These are phyloP conservation scores for Chymomyza costata DNA, from an alignment of 1,140 invertebrate genomes.

Conservation along the genomic window DNA sequence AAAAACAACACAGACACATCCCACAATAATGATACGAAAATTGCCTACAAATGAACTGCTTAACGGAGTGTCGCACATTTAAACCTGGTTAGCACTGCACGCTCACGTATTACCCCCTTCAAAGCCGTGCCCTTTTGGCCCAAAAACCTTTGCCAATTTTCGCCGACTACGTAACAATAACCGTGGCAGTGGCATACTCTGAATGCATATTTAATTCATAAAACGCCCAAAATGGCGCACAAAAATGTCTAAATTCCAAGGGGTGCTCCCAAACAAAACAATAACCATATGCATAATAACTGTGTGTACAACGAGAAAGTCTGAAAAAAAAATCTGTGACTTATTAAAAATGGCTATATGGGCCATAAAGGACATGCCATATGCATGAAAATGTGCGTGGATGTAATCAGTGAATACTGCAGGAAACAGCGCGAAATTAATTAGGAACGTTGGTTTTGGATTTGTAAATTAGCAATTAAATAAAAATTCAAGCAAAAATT, in stretches of 20 bases:
- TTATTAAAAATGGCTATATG: constrained; percentile 72
- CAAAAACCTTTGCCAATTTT: constrained; percentile 52
- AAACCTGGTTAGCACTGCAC: constrained; percentile 6
- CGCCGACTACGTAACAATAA: constrained; percentile 9
- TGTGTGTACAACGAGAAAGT: constrained; percentile 13
- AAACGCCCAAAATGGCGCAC: constrained; percentile 49
- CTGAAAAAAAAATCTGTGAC: constrained; percentile 51
- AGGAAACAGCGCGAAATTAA: constrained; percentile 50
- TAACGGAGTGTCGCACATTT: constrained; percentile 65
- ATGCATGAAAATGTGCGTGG: constrained; percentile 37
- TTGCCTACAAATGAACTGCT: constrained; percentile 71
- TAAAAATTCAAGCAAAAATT: neutral
- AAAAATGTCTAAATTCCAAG: constrained; percentile 30
- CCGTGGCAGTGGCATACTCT: constrained; percentile 39
- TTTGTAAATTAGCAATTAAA: constrained; percentile 8
- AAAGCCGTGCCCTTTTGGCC: constrained; percentile 26
- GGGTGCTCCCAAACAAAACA: constrained; percentile 4
- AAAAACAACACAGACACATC: constrained; percentile 23
- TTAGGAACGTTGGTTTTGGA: constrained; percentile 35
- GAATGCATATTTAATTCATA: constrained; percentile 65
- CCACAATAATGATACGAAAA: constrained; percentile 66
- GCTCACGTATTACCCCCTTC: too few species aligned
- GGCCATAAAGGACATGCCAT: too few species aligned
- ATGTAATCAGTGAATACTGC: constrained; percentile 42
- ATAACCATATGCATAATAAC: neutral